Evolutionary conservation across 92 coral and sea anemone species (phyloP).

Genomic region (Siderastrea radians): DNA sequence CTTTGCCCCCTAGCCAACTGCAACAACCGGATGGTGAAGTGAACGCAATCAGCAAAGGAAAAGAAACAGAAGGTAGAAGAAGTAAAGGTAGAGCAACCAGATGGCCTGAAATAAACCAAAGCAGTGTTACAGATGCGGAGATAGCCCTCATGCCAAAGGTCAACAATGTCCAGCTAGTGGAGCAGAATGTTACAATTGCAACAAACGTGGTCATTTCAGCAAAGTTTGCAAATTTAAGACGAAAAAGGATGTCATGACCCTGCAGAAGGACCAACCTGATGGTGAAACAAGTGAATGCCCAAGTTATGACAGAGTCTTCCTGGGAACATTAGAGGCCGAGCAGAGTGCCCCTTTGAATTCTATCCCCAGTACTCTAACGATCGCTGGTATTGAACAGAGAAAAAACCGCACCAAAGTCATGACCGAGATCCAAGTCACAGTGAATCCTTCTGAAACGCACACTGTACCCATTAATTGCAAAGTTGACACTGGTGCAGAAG

Average conservation of each 20-base stretch:
- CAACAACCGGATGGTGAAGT: slow-evolving; percentile 38
- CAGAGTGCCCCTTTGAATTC: not conserved
- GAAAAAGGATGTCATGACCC: slow-evolving; percentile 33
- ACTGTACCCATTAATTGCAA: slow-evolving; percentile 57
- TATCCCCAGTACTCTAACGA: slow-evolving; percentile 18
- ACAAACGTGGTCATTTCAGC: slow-evolving; percentile 68
- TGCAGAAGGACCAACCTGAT: slow-evolving; percentile 28
- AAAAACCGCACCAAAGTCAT: slow-evolving; percentile 62
- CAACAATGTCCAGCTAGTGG: slow-evolving; percentile 63
- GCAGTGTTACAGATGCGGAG: slow-evolving; percentile 60
- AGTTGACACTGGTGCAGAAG: slow-evolving; percentile 69
- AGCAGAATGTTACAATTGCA: slow-evolving; percentile 64
- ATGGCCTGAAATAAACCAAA: slow-evolving; percentile 28
- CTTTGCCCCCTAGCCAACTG: not conserved
- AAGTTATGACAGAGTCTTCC: slow-evolving; percentile 50
- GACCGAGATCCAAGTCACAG: slow-evolving; percentile 53
- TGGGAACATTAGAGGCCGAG: slow-evolving; percentile 40
- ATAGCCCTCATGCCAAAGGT: slow-evolving; percentile 47
- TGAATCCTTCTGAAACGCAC: slow-evolving; percentile 48
- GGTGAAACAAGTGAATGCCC: slow-evolving; percentile 26
- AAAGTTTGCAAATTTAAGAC: slow-evolving; percentile 49
- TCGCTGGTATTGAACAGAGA: slow-evolving; percentile 19
- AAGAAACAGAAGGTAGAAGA: not conserved
- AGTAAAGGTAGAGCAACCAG: slow-evolving; percentile 26
- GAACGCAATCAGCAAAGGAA: slow-evolving; percentile 36